Evolutionary conservation across 2,113 vertebrate genomes (phyloP).

Genomic region (Chloroceryle aenea): DNA sequence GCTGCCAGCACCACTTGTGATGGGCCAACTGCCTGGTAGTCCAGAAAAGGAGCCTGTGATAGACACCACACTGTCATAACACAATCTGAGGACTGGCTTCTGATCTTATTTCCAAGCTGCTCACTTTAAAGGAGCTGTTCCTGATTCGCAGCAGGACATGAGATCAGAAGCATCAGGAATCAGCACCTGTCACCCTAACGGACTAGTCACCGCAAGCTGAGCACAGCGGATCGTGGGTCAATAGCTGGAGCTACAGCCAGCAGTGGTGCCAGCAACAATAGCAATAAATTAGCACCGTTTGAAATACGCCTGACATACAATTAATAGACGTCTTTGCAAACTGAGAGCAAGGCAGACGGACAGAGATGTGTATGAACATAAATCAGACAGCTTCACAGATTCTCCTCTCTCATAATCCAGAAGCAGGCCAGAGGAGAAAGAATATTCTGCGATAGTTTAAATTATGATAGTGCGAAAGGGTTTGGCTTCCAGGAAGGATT

Average conservation of each 20-base stretch:
- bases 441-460: not conserved
- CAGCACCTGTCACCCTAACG: accelerated
- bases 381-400: not conserved
- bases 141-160: not conserved
- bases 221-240: not conserved
- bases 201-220: accelerated
- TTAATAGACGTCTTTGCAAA: not conserved
- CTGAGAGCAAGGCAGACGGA: not conserved
- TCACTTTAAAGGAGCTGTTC: not conserved
- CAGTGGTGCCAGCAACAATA: not conserved
- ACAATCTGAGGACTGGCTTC: not conserved
- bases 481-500: not conserved
- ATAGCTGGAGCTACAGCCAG: not conserved
- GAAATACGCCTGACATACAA: not conserved
- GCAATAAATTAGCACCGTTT: not conserved
- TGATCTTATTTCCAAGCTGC: not conserved
- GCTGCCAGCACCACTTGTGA: not conserved
- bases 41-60: not conserved
- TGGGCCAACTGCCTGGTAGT: not conserved
- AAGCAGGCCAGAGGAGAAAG: not conserved
- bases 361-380: not conserved
- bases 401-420: not conserved
- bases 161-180: not conserved
- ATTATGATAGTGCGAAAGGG: not conserved
- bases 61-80: not conserved